Evolutionary conservation across 2,888 invertebrate genomes (phyloP).

Genomic region (Sphecodes monilicornis): DNA sequence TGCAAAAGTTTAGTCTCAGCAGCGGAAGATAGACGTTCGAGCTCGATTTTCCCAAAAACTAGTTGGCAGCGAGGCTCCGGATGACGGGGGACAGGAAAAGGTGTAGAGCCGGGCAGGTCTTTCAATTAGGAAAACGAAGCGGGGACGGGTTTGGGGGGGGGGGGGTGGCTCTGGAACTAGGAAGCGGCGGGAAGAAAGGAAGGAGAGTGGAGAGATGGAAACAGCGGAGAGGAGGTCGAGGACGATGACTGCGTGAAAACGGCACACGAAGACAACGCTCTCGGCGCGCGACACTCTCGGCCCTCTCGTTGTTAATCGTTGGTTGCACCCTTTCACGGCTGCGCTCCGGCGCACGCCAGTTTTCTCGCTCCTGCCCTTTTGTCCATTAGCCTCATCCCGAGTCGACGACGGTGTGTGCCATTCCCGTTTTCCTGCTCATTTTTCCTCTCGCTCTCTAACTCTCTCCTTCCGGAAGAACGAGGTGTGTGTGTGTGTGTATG

Average conservation of each 20-base stretch:
- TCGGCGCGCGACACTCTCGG: constrained; percentile 74
- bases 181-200: constrained; percentile 39
- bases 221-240: constrained; percentile 60
- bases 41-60: background rate
- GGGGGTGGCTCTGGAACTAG: background rate
- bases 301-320: constrained; percentile 79
- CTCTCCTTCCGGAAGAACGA: background rate
- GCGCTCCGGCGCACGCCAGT: constrained; percentile 62
- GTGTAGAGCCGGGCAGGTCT: constrained; percentile 49
- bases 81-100: constrained; percentile 9
- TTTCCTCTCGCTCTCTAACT: background rate
- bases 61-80: background rate
- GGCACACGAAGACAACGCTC: constrained; percentile 76
- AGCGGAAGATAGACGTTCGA: background rate
- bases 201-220: constrained; percentile 37
- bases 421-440: constrained; percentile 20
- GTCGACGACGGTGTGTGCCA: constrained; percentile 1
- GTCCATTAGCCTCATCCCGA: constrained; percentile 79
- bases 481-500: background rate
- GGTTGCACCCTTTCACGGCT: constrained; percentile 79
- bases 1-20: background rate
- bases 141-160: constrained; percentile 27
- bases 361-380: constrained; percentile 76
- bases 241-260: constrained; percentile 72
- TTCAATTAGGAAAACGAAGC: constrained; percentile 70